These are phyloP conservation scores for Caenorhabditis sp. DNA, from an alignment of 2,888 invertebrate genomes.

Conservation along the genomic window DNA sequence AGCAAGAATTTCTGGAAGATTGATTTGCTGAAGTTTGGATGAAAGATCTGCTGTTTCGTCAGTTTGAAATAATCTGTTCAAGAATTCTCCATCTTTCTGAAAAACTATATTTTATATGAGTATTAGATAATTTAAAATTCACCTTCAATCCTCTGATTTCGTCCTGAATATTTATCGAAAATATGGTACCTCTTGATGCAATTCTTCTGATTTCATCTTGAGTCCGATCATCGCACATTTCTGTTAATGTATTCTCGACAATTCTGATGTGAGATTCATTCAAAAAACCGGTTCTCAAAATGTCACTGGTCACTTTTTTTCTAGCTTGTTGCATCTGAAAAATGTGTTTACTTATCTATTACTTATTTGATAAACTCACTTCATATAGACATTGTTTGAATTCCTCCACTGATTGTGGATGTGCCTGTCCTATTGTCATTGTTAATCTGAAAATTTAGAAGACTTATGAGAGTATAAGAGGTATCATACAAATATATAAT, in stretches of 20 bases:
- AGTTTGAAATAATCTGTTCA: slow-evolving; percentile 21
- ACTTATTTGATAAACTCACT: slow-evolving; percentile 21
- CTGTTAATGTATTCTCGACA: slow-evolving; percentile 51
- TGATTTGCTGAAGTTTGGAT: slow-evolving; percentile 17
- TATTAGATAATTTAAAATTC: background rate
- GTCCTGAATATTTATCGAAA: slow-evolving; percentile 64
- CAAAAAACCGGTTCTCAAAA: slow-evolving; percentile 34
- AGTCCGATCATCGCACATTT: slow-evolving; percentile 50
- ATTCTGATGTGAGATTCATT: slow-evolving; percentile 30
- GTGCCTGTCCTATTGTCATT: slow-evolving; percentile 8
- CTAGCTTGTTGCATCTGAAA: slow-evolving; percentile 65
- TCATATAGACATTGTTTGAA: slow-evolving; percentile 59
- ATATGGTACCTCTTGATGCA: slow-evolving; percentile 48
- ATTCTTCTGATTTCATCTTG: slow-evolving; percentile 49
- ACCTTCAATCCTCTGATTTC: slow-evolving; percentile 65
- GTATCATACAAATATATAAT: background rate
- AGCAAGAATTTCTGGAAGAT: slow-evolving; percentile 47
- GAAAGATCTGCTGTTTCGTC: slow-evolving; percentile 5
- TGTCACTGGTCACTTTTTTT: slow-evolving; percentile 49
- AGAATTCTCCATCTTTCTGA: slow-evolving; percentile 60
- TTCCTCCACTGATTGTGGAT: slow-evolving; percentile 56
- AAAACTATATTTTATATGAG: background rate
- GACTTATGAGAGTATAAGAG: no score
- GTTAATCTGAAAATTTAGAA: slow-evolving; percentile 17
- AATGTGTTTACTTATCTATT: background rate